Conservation (phyloP, 2,113 vertebrate genomes). For the Malurus elegans region DNA sequence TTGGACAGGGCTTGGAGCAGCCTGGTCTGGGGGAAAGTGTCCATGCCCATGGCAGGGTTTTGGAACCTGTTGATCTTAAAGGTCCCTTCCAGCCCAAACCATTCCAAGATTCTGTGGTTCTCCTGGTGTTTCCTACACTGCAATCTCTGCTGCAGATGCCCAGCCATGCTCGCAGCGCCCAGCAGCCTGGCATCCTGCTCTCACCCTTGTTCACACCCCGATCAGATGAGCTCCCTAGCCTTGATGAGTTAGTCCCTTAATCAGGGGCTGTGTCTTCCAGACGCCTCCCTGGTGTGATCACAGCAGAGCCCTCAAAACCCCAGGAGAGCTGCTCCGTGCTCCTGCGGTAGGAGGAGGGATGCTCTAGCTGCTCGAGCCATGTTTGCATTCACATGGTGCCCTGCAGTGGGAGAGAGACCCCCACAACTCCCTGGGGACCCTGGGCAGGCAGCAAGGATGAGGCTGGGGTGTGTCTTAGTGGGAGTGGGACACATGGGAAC, state of each 20-base stretch:
- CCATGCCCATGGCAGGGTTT: not conserved
- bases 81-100: not conserved
- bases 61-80: not conserved
- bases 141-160: accelerated
- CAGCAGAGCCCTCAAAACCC: not conserved
- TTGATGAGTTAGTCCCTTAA: not conserved
- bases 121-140: not conserved
- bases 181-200: not conserved
- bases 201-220: not conserved
- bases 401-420: not conserved
- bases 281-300: accelerated
- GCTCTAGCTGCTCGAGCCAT: not conserved
- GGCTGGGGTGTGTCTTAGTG: not conserved
- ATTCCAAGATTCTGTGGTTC: not conserved
- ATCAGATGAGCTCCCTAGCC: not conserved
- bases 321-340: accelerated
- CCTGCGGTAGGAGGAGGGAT: not conserved
- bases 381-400: not conserved
- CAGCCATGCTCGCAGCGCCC: accelerated
- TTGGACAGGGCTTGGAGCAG: not conserved
- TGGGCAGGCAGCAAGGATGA: not conserved
- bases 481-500: accelerated
- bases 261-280: not conserved
- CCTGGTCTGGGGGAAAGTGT: not conserved
- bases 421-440: accelerated